Evolutionary conservation across 2,113 vertebrate species (phyloP).

Genomic region (Cryptotis parvus): DNA sequence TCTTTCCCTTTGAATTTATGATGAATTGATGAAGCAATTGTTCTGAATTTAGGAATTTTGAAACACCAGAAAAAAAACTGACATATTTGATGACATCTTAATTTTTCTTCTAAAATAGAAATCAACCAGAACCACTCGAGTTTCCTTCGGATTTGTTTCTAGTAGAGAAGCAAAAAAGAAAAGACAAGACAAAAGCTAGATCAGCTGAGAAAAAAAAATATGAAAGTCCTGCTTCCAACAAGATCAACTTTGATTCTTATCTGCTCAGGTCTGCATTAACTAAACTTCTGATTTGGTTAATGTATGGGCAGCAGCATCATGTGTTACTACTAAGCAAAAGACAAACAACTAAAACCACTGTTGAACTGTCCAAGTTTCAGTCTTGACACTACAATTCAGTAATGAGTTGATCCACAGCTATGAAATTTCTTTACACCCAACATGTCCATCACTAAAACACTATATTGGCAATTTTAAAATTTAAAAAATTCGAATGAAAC

Average conservation of each 20-base stretch:
- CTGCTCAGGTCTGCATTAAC: not conserved
- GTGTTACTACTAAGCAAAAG: not conserved
- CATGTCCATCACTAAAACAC: not conserved
- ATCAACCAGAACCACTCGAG: not conserved
- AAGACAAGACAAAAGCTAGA: not conserved
- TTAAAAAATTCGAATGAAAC: not conserved
- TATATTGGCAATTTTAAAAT: not conserved
- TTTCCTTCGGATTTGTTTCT: not conserved
- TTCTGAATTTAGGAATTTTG: not conserved
- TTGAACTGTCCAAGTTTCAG: not conserved
- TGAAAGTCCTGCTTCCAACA: not conserved
- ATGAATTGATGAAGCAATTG: conserved; percentile 51
- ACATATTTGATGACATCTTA: not conserved
- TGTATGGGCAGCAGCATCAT: not conserved
- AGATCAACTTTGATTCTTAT: not conserved
- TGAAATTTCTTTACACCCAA: not conserved
- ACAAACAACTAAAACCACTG: not conserved
- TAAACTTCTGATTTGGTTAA: not conserved
- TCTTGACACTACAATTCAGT: not conserved
- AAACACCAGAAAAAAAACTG: conserved; percentile 17
- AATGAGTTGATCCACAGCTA: not conserved
- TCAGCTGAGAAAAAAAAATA: not conserved
- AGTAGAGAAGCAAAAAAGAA: conserved; percentile 20
- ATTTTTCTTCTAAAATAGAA: conserved; percentile 43
- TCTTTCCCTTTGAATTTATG: conserved; percentile 28